Conservation (phyloP, 2,113 vertebrate species). For the Scartelaos histophorus region DNA sequence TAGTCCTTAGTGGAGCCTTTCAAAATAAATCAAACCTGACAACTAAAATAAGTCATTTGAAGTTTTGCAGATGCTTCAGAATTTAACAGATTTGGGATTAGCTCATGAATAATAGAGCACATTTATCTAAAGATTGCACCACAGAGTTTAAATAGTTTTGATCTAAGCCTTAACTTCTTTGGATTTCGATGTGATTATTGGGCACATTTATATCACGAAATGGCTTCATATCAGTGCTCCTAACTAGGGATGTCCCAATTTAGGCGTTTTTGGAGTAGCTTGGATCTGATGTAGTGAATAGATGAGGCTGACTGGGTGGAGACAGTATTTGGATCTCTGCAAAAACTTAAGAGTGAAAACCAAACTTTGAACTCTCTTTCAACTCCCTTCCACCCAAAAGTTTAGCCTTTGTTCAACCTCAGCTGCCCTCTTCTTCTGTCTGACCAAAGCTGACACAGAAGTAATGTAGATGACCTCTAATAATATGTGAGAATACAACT, state of each 20-base stretch:
- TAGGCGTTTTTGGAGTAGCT: too few relatives aligned
- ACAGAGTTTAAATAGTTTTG: not conserved
- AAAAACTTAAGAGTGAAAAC: too few relatives aligned
- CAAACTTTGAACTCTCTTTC: too few relatives aligned
- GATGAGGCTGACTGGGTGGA: too few relatives aligned
- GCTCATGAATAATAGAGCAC: conserved; percentile 46
- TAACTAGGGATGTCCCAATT: not conserved
- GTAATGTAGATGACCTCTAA: too few relatives aligned
- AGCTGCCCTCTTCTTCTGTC: too few relatives aligned
- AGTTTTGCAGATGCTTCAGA: conserved; percentile 27
- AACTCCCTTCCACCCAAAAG: too few relatives aligned
- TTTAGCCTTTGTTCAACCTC: too few relatives aligned
- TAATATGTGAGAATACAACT: too few relatives aligned
- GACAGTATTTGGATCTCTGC: too few relatives aligned
- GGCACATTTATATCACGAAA: not conserved
- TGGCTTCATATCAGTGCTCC: not conserved
- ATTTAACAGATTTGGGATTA: conserved; percentile 56
- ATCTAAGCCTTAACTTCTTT: not conserved
- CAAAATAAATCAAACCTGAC: conserved; percentile 53
- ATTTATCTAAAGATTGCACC: not conserved
- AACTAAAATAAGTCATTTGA: conserved; percentile 32
- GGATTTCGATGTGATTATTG: not conserved
- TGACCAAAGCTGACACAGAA: too few relatives aligned
- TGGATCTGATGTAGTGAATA: too few relatives aligned
- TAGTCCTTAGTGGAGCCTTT: conserved; percentile 45